Evolutionary conservation across 2,797 vertebrate species (phyloP).

Genomic region (Pantherophis alleghaniensis): DNA sequence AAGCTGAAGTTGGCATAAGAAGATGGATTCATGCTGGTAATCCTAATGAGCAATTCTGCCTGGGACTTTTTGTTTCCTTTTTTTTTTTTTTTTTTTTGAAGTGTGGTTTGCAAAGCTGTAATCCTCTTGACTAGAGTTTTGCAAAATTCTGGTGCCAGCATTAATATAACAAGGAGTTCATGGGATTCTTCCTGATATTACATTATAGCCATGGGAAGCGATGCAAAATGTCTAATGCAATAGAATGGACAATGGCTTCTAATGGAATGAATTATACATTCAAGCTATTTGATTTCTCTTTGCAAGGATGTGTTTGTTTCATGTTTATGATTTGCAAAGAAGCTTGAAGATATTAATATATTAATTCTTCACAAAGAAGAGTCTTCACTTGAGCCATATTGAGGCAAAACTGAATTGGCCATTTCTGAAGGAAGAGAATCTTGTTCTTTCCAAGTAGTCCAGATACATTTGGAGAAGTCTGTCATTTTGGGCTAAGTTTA

Average conservation of each 20-base stretch:
- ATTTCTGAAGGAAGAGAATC: not conserved
- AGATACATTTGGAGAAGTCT: not conserved
- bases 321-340: not conserved
- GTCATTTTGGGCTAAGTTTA: not conserved
- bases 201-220: not conserved
- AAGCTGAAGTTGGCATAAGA: not conserved
- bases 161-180: not conserved
- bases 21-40: conserved; percentile 12
- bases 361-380: not conserved
- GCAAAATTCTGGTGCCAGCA: not conserved
- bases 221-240: not conserved
- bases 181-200: not conserved
- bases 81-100: not conserved
- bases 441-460: not conserved
- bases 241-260: not conserved
- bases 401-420: not conserved
- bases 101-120: not conserved
- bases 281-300: not conserved
- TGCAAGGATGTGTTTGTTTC: not conserved
- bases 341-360: not conserved
- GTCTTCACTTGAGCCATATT: not conserved
- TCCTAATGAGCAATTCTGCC: not conserved
- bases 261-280: not conserved
- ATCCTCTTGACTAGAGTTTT: not conserved
- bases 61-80: not conserved